Percentiles rank a stretch among this genome's conserved stretches.
phyloP scores from a whole-genome alignment of 2,797 vertebrate genomes.

The Malurus leucopterus region DNA sequence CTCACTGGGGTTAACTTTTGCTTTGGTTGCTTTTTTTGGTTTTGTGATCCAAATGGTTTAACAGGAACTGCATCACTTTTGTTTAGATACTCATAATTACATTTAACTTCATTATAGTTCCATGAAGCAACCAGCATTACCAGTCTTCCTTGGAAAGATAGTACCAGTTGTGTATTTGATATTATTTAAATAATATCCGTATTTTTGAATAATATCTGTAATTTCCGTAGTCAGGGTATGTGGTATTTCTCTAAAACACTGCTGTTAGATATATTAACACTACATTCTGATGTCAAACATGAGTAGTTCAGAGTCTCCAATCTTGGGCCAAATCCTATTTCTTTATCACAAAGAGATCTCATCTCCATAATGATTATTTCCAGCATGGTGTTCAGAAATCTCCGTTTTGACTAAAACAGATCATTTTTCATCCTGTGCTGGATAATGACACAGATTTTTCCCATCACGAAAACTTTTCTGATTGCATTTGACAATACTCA shows the following conservation, averaged over 20 bases:
- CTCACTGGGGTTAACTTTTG: neutral
- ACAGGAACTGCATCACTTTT: neutral
- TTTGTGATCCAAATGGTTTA: neutral
- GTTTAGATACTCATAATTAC: neutral
- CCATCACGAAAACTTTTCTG: neutral
- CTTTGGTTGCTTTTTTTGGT: rapidly evolving
- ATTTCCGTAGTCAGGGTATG: neutral
- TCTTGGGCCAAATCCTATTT: neutral
- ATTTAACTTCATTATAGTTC: neutral
- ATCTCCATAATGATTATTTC: neutral
- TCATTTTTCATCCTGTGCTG: neutral
- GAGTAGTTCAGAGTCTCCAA: neutral
- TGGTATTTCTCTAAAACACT: neutral
- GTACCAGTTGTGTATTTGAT: neutral
- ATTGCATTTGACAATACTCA: neutral
- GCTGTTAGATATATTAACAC: neutral
- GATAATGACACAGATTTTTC: neutral
- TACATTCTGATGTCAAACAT: neutral
- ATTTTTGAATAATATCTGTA: too few species aligned
- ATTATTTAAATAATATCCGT: neutral
- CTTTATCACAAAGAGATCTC: neutral
- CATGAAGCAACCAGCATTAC: neutral
- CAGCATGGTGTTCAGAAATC: neutral
- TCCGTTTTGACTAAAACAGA: conserved; percentile 8
- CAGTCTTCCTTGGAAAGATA: neutral